Evolutionary conservation across 2,113 vertebrate genomes (phyloP), one percentile per base, ranked within the genome.

Genomic region (Sylvietta virens): DNA sequence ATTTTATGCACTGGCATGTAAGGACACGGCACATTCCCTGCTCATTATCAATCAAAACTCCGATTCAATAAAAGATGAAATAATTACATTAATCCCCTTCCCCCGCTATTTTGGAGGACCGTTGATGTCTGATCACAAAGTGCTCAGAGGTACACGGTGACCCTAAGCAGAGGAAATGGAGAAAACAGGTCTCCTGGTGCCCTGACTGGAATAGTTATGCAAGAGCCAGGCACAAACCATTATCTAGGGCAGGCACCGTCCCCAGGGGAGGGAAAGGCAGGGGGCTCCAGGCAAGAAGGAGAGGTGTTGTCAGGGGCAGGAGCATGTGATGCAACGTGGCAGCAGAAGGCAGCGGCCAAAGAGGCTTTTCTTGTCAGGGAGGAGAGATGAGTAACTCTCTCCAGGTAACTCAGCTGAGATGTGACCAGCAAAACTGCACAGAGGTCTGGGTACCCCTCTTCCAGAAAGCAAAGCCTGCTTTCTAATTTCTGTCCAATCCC

Each of bases 261-360:
- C 65, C 28, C 42, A 35, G 81, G 71, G 62, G 82, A 94, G 51
- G 22, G 85, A 88, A 90, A 95, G 90, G 78, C 8, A 1, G 50
- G 54, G 90, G 86, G 60, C 74, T 92, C 0, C 14, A 44, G 69
- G 85, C 88, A 67, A 71, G 78, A 58, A 45, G 76, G 62, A 51
- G 58, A 67, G 44, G n/a, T 3, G 2, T 51, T 69, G 65, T 22
- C 37, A 85, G 42, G 9, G 19, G 40, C 7, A 2, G 3, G n/a
- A 73, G 35, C 0, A 1, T 24, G 19, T 1, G 0, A 33, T 44
- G 45, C 37, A 66, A 33, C 0, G 0, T 19, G 81, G 57, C 70
- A 92, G 45, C 35, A 90, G 39, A 53, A 66, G 70, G 69, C 47
- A 45, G 39, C 1, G 0, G 31, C n/a, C 4, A 3, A 80, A 56